Percentiles rank a stretch among this genome's conserved stretches.
Conservation (phyloP, 2,888 invertebrate species). For the Mechanitis mazaeus region DNA sequence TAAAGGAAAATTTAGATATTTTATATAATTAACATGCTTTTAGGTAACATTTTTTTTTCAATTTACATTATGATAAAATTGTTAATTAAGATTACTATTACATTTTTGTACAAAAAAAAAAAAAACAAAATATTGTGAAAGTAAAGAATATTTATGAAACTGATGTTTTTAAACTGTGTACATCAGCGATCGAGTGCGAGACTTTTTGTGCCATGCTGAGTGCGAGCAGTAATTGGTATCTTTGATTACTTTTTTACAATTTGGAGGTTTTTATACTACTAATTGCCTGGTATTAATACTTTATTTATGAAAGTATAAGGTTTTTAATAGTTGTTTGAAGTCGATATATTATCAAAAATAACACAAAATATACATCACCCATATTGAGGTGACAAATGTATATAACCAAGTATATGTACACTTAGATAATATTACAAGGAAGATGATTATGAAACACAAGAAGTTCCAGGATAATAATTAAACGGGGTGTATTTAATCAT, state of each 20-base stretch:
- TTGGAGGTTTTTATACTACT: constrained; percentile 28
- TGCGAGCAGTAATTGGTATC: constrained; percentile 47
- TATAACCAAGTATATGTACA: background rate
- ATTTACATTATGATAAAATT: no score
- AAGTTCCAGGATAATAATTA: constrained; percentile 42
- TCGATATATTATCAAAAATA: no score
- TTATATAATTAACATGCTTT: no score
- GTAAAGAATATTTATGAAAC: background rate
- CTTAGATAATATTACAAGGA: constrained; percentile 2
- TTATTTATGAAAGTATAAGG: no score
- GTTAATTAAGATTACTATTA: no score
- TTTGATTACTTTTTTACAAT: constrained; percentile 43
- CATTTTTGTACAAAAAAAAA: no score
- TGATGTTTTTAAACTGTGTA: constrained; percentile 25
- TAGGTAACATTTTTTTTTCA: no score
- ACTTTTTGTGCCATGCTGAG: constrained; percentile 29
- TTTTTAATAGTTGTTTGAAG: no score
- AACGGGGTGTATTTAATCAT: constrained; percentile 52
- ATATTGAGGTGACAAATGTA: background rate
- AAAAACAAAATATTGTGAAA: no score
- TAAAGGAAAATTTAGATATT: no score
- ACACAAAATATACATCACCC: background rate
- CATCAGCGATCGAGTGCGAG: constrained; percentile 28
- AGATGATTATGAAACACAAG: constrained; percentile 5
- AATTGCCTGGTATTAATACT: constrained; percentile 25